Percentiles rank a stretch among this genome's conserved stretches.
These are phyloP conservation scores for Benitochromis conjunctus DNA, from an alignment of 2,113 vertebrate genomes.

Conservation along the genomic window DNA sequence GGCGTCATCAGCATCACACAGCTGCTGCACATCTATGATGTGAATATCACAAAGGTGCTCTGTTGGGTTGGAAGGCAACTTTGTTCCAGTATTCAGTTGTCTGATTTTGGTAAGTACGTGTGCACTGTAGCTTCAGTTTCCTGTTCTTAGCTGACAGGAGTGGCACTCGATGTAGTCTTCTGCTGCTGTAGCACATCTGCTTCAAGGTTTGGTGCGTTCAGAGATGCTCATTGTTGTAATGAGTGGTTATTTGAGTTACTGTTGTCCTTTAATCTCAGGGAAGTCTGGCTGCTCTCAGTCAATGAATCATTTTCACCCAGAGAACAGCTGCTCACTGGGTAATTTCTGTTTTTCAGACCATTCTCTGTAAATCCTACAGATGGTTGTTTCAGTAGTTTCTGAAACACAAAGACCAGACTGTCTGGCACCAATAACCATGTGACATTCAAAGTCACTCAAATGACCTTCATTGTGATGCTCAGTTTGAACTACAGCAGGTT, in stretches of 20 bases:
- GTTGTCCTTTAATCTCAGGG: background rate
- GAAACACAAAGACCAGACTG: too few relatives aligned
- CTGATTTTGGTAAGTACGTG: background rate
- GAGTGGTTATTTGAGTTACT: background rate
- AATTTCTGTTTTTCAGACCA: background rate
- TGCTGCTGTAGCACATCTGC: background rate
- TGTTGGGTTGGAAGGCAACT: background rate
- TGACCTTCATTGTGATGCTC: too few relatives aligned
- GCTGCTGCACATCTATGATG: too few relatives aligned
- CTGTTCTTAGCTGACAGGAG: accelerated
- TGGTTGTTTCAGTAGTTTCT: too few relatives aligned
- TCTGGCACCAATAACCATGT: too few relatives aligned
- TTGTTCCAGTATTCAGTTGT: accelerated
- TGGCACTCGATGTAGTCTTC: accelerated
- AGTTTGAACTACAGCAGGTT: too few relatives aligned
- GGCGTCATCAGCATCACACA: too few relatives aligned
- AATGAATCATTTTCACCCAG: accelerated
- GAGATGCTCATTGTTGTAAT: background rate
- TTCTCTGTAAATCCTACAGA: background rate
- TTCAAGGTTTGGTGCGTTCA: background rate
- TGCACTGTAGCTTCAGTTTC: background rate
- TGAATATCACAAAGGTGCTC: too few relatives aligned
- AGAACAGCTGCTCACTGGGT: background rate
- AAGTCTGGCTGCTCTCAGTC: accelerated
- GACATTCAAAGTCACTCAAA: too few relatives aligned